These are phyloP conservation scores for Poeciliopsis turrubarensis DNA, from an alignment of 2,113 vertebrate genomes.

Conservation along the genomic window DNA sequence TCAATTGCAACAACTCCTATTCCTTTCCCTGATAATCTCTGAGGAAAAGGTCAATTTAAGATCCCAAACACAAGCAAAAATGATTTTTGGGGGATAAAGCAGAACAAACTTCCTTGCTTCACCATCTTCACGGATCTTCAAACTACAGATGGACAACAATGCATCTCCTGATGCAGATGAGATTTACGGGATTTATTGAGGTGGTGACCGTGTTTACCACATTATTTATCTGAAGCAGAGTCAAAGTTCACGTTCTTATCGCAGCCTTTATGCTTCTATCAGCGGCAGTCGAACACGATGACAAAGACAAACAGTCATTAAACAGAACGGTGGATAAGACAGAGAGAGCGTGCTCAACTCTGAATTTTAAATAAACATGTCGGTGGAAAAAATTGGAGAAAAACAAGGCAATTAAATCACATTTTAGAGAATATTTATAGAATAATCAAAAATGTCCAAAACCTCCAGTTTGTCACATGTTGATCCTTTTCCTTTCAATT, in stretches of 20 bases:
- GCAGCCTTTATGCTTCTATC: slow-evolving; percentile 22
- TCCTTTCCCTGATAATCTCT: slow-evolving; percentile 1
- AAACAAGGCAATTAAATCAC: background rate
- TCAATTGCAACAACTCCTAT: background rate
- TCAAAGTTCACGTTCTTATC: slow-evolving; percentile 60
- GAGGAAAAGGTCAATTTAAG: background rate
- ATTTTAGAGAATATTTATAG: background rate
- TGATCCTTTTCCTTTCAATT: too few species aligned
- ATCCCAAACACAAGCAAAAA: background rate
- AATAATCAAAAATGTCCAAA: background rate
- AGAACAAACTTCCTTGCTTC: background rate
- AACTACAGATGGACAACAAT: background rate
- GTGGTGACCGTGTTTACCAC: slow-evolving; percentile 29
- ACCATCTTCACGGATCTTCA: background rate
- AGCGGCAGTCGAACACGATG: slow-evolving; percentile 48
- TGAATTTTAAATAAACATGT: background rate
- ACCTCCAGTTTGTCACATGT: too few species aligned
- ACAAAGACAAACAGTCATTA: slow-evolving; percentile 57
- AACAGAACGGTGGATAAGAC: slow-evolving; percentile 29
- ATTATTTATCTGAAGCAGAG: slow-evolving; percentile 26
- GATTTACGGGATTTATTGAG: slow-evolving; percentile 21
- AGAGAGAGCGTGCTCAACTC: background rate
- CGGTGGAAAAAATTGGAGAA: background rate
- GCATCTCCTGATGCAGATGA: slow-evolving; percentile 29
- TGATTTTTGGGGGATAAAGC: background rate